Percentiles rank a stretch among this genome's conserved stretches.
These are phyloP conservation scores for Psephotus haematonotus DNA, from an alignment of 2,113 vertebrate genomes.

Conservation along the genomic window DNA sequence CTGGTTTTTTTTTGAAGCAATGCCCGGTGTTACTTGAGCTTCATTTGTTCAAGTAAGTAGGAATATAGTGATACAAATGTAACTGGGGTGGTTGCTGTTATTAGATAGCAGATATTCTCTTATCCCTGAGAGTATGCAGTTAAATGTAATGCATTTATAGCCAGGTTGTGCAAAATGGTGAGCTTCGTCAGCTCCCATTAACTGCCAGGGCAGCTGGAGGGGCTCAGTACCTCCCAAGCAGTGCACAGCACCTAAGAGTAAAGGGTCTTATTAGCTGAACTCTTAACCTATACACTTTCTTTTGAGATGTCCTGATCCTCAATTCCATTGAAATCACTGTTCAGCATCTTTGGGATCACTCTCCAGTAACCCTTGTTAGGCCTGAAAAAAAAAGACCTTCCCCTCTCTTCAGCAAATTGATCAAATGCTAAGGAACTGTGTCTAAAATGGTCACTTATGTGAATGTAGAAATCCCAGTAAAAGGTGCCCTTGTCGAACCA, in stretches of 20 bases:
- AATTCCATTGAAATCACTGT: background rate
- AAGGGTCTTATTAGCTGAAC: background rate
- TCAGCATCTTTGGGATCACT: background rate
- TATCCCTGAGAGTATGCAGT: conserved; percentile 1
- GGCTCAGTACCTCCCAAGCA: background rate
- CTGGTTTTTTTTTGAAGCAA: background rate
- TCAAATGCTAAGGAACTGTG: background rate
- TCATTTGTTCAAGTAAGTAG: conserved; percentile 9
- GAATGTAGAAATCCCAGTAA: background rate
- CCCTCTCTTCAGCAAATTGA: background rate
- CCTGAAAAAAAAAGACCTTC: background rate
- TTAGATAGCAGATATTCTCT: conserved; percentile 29
- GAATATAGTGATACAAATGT: conserved; percentile 1
- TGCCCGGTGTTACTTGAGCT: background rate
- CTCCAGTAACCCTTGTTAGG: background rate
- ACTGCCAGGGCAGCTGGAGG: background rate
- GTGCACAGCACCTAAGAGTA: background rate
- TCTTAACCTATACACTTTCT: background rate
- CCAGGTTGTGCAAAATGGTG: background rate
- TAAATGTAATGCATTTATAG: background rate
- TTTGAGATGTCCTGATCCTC: background rate
- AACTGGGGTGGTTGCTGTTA: conserved; percentile 35
- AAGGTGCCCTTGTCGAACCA: background rate
- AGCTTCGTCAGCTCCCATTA: background rate
- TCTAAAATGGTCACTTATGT: background rate